phyloP scores from a whole-genome alignment of 1,140 invertebrate species.

The Aphelinus certus region DNA sequence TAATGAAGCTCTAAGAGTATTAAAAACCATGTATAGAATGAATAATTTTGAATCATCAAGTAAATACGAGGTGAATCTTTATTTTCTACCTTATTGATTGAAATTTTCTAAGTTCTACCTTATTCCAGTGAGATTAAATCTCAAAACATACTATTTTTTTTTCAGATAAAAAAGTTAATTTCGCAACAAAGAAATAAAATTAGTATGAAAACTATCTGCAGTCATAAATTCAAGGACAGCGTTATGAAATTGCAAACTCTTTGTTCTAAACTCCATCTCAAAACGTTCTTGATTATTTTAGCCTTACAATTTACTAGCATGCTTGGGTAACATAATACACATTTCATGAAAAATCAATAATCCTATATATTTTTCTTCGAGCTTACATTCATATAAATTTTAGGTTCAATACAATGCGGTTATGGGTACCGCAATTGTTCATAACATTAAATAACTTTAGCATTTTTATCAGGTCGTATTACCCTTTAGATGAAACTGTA shows the following conservation, averaged over 20 bases:
- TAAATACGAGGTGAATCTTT: neutral
- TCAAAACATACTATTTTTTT: neutral
- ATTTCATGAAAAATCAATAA: neutral
- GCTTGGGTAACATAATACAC: neutral
- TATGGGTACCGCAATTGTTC: conserved; percentile 63
- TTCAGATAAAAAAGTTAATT: neutral
- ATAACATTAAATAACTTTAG: conserved; percentile 60
- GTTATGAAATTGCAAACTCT: conserved; percentile 1
- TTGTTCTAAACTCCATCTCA: neutral
- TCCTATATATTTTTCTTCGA: neutral
- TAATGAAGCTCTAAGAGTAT: conserved; percentile 58
- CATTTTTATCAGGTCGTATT: conserved; percentile 42
- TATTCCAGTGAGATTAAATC: neutral
- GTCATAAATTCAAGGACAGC: conserved; percentile 2
- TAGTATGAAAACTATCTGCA: conserved; percentile 3
- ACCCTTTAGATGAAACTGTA: conserved; percentile 44
- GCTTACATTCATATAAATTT: neutral
- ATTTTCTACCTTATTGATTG: neutral
- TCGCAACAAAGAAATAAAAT: neutral
- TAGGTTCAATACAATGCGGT: conserved; percentile 61
- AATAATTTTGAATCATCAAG: conserved; percentile 55
- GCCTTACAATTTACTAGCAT: conserved; percentile 14
- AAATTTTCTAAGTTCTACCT: no score
- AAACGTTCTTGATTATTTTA: conserved; percentile 4
- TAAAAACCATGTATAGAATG: conserved; percentile 60